A percentile compares a stretch with the other conserved stretches of the same genome.
Conservation (phyloP, 2,797 vertebrate species). For the Phalloptychus januarius region DNA sequence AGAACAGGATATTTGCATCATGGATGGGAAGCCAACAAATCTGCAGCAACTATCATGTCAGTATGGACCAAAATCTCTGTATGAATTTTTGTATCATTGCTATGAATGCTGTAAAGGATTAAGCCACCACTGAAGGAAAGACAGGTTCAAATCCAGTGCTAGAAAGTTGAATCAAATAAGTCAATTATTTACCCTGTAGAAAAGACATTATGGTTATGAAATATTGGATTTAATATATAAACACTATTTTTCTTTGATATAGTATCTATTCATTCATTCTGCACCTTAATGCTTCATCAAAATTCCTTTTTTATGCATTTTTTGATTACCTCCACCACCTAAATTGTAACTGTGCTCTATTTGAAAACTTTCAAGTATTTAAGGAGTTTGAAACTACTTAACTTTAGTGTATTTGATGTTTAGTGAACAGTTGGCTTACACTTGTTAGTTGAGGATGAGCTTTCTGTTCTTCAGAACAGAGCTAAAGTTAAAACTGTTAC, state of each 20-base stretch:
- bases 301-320: constrained; percentile 9
- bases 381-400: constrained; percentile 15
- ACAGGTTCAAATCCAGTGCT: neutral
- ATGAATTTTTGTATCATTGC: too few relatives aligned
- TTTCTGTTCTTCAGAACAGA: constrained; percentile 1
- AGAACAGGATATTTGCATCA: neutral
- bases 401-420: constrained; percentile 11
- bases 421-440: neutral
- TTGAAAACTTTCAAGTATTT: constrained; percentile 27
- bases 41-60: neutral
- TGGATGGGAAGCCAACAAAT: neutral
- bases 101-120: neutral
- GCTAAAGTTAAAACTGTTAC: neutral
- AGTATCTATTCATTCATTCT: constrained; percentile 11
- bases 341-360: constrained; percentile 15
- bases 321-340: constrained; percentile 1
- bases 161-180: neutral
- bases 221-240: constrained; percentile 11
- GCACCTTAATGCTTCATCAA: constrained; percentile 7
- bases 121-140: neutral
- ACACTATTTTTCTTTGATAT: constrained; percentile 17
- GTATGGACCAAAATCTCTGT: neutral
- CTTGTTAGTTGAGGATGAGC: neutral
- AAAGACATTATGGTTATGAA: neutral
- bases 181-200: neutral